Evolutionary conservation across 1,140 invertebrate genomes (phyloP).

Genomic region (Kradibia gibbosae): DNA sequence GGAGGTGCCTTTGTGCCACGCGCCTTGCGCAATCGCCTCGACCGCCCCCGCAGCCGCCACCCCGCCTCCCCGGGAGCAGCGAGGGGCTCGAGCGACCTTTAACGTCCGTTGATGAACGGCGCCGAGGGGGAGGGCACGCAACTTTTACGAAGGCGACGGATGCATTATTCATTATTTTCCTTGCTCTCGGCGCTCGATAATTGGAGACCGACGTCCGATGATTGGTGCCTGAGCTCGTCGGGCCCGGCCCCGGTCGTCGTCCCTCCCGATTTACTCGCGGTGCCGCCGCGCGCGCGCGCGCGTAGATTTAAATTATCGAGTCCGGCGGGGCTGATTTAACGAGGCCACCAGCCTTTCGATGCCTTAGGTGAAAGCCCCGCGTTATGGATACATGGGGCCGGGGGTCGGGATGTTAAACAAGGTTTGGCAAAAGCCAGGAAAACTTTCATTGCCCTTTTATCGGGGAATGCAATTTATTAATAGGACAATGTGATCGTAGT

Average conservation of each 20-base stretch:
- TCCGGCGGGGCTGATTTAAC: background rate
- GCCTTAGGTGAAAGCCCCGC: background rate
- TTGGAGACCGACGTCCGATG: background rate
- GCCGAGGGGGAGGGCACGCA: background rate
- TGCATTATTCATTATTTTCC: background rate
- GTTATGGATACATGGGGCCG: too few relatives aligned
- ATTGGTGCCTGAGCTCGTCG: too few relatives aligned
- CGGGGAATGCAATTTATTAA: background rate
- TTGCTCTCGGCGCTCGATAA: background rate
- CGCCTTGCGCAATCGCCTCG: background rate
- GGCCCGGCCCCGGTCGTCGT: too few relatives aligned
- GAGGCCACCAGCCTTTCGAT: background rate
- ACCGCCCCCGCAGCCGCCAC: too few relatives aligned
- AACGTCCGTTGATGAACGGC: background rate
- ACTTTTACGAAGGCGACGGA: constrained; percentile 2
- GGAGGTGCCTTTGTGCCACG: too few relatives aligned
- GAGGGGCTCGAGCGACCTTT: background rate
- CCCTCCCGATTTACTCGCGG: background rate
- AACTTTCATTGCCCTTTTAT: too few relatives aligned
- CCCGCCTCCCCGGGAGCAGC: too few relatives aligned
- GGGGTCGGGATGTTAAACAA: too few relatives aligned
- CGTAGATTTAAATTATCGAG: background rate
- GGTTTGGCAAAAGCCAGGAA: too few relatives aligned
- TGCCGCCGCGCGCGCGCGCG: background rate
- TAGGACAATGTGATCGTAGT: background rate